Evolutionary conservation across 92 coral and sea anemone species (phyloP), one percentile per base, ranked within the genome.

Genomic region (Metridium senile): DNA sequence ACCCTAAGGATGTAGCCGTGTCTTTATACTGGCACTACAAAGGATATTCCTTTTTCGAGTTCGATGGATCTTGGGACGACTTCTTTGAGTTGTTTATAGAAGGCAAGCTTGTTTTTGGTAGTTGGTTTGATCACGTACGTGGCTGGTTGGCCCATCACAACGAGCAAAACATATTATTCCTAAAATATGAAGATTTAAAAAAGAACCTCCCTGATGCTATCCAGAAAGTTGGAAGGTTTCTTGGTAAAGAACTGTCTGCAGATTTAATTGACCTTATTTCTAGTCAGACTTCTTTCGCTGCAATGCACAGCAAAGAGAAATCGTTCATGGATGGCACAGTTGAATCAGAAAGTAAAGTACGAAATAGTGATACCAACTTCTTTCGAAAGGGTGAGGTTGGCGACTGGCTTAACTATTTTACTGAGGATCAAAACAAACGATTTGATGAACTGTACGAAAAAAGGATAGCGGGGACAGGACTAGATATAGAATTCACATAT

Each of bases 1-100:
- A 88, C 51, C 89, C 93, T 11, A 88, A 81, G 22, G 93, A 88
- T 43, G 83, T 43, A 9, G 89, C 87, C 0, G 84, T 88, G 21
- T 88, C 93, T 0, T 73, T 25, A 18, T 84, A 85, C 58, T 82
- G 80, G 29, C 62, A 45, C 1, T 33, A 78, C 35, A 33, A 74
- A 70, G 82, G 83, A 0, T 63, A 45, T 32, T 31, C 78, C 11
- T 39, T 11, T 45, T 70, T 64, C 27, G 58, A 76, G 23, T 84
- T 80, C 58, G 61, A 56, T 35, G 13, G 89, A 57, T 66, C 84
- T 0, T 89, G 87, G 87, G 87, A 85, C 11, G 81, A 73, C n/a
- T 89, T 81, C 83, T 71, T 74, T 26, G 85, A 78, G 34, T 58
- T 85, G 29, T 75, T 76, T 31, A 39, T 85, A 43, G 75, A 72